A percentile compares a stretch with the other conserved stretches of the same genome.
Conservation (phyloP, 2,888 invertebrate species). For the Helicoverpa assulta region DNA sequence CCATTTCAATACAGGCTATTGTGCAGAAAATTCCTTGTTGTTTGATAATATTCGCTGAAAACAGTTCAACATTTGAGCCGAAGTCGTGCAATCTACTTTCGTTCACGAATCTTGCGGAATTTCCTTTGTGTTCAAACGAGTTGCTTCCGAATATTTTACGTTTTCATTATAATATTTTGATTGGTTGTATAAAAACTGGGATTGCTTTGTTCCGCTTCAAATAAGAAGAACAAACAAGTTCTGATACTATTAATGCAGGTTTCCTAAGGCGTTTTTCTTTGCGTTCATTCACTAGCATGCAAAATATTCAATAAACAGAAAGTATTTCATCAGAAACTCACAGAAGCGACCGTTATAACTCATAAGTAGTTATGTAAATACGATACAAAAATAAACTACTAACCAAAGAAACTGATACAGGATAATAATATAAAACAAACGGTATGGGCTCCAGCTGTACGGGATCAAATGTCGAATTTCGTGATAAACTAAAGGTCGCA, state of each 20-base stretch:
- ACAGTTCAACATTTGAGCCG: constrained; percentile 31
- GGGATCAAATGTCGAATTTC: constrained; percentile 76
- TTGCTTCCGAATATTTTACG: constrained; percentile 19
- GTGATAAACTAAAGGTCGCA: constrained; percentile 75
- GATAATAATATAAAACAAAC: constrained; percentile 51
- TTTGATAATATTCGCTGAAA: constrained; percentile 34
- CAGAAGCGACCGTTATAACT: constrained; percentile 9
- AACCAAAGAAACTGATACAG: constrained; percentile 19
- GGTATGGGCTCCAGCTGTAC: constrained; percentile 67
- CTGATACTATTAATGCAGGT: neutral
- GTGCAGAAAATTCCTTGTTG: constrained; percentile 37
- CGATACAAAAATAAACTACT: constrained; percentile 19
- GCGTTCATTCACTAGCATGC: neutral
- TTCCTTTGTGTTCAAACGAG: constrained; percentile 28
- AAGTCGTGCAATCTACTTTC: constrained; percentile 24
- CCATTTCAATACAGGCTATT: constrained; percentile 30
- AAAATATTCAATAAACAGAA: constrained; percentile 6
- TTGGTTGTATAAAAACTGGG: neutral
- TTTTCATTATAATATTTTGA: constrained; percentile 15
- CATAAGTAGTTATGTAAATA: constrained; percentile 22
- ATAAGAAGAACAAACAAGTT: neutral
- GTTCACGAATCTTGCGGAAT: constrained; percentile 25
- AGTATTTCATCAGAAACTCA: constrained; percentile 26
- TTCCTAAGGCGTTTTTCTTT: neutral
- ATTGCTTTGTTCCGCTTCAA: neutral